Percentiles rank a stretch among this genome's conserved stretches.
Conservation (phyloP, 2,113 vertebrate genomes). For the Tiliqua scincoides region DNA sequence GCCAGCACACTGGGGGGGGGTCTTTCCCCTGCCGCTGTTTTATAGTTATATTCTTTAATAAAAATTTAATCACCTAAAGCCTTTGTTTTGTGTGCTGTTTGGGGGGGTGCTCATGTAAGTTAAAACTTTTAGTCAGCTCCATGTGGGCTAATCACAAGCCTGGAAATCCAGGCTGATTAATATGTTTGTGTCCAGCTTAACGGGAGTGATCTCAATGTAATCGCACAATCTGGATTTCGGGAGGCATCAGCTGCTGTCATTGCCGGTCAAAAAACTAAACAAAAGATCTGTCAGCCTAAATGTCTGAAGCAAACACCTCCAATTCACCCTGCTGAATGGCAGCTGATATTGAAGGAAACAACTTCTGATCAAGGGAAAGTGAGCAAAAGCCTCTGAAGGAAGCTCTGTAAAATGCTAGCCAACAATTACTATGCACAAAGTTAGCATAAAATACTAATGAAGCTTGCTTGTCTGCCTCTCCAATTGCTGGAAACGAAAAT, state of each 20-base stretch:
- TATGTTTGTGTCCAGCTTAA: not conserved
- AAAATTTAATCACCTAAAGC: no score
- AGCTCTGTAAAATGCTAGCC: slow-evolving; percentile 4
- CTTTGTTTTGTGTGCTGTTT: no score
- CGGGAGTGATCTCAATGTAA: not conserved
- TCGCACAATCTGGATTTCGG: not conserved
- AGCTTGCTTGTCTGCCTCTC: not conserved
- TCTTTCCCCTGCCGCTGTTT: no score
- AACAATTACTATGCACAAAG: not conserved
- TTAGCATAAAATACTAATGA: not conserved
- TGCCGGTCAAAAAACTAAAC: not conserved
- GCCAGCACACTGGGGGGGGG: no score
- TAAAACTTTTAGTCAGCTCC: not conserved
- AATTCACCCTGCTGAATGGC: not conserved
- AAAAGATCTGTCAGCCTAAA: not conserved
- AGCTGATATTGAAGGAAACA: not conserved
- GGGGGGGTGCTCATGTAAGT: no score
- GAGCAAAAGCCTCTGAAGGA: not conserved
- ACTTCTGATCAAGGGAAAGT: slow-evolving; percentile 14
- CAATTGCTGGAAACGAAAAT: slow-evolving; percentile 6
- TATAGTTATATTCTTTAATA: no score
- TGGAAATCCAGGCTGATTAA: not conserved
- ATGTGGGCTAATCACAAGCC: not conserved
- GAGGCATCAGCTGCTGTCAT: not conserved
- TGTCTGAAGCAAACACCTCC: not conserved